Percentiles rank a stretch among this genome's conserved stretches.
These are phyloP conservation scores for Athetis lepigone DNA, from an alignment of 2,888 invertebrate genomes.

Conservation along the genomic window DNA sequence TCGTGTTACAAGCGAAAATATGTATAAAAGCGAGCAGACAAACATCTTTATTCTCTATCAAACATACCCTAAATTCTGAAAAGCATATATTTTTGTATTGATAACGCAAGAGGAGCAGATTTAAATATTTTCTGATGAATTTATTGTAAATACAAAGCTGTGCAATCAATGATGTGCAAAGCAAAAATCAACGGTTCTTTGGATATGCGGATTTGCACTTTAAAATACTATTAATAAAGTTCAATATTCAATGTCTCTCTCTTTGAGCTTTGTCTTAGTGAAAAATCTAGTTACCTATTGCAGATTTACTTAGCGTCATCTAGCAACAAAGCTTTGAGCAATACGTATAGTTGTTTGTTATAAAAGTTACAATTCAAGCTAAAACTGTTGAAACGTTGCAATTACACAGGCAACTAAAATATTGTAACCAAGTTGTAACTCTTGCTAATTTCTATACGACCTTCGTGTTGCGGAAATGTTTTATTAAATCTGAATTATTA, in stretches of 20 bases:
- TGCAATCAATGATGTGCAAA: not conserved
- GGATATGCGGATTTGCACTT: not conserved
- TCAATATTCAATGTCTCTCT: not conserved
- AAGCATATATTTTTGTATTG: not conserved
- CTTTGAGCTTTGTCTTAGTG: not conserved
- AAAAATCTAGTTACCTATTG: not conserved
- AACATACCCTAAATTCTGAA: slow-evolving; percentile 54
- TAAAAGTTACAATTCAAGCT: slow-evolving; percentile 3
- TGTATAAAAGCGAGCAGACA: slow-evolving; percentile 66
- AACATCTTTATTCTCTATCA: slow-evolving; percentile 31
- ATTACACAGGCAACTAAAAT: not conserved
- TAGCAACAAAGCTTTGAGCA: slow-evolving; percentile 25
- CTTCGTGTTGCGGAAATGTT: too few species aligned
- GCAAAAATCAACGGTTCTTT: not conserved
- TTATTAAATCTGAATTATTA: too few species aligned
- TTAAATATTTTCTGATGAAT: not conserved
- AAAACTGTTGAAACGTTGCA: not conserved
- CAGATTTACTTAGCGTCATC: not conserved
- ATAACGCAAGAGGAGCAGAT: not conserved
- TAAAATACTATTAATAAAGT: not conserved
- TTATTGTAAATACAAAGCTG: not conserved
- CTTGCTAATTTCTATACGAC: too few species aligned
- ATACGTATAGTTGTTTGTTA: not conserved
- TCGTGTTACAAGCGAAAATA: slow-evolving; percentile 65
- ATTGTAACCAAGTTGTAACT: too few species aligned